Percentiles rank a stretch among this genome's conserved stretches.
These are phyloP conservation scores for Thomomys bottae DNA, from an alignment of 2,113 vertebrate genomes.

Conservation along the genomic window DNA sequence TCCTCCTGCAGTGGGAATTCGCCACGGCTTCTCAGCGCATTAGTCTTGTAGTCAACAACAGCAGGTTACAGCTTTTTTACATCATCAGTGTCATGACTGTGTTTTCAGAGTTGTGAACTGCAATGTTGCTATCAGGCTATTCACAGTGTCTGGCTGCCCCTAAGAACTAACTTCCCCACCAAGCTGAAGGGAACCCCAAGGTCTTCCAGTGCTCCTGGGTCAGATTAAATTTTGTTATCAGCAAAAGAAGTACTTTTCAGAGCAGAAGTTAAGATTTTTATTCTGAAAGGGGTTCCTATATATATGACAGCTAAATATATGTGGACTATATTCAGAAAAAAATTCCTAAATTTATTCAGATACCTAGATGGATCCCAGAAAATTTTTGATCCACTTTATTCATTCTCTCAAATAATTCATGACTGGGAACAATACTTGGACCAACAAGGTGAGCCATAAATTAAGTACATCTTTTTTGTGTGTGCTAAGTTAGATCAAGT, in stretches of 20 bases:
- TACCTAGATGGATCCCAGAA: background rate
- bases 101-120: slow-evolving; percentile 5
- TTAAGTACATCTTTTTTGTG: background rate
- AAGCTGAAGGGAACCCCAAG: background rate
- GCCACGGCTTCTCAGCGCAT: background rate
- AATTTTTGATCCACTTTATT: background rate
- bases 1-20: background rate
- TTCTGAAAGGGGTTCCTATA: slow-evolving; percentile 13
- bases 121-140: background rate
- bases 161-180: background rate
- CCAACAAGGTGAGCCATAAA: background rate
- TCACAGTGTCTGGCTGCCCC: background rate
- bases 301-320: background rate
- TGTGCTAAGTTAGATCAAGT: background rate
- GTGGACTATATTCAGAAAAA: background rate
- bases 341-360: slow-evolving; percentile 17
- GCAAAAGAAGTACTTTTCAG: slow-evolving; percentile 7
- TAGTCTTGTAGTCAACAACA: background rate
- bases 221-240: background rate
- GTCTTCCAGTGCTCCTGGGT: background rate
- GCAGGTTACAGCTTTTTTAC: background rate
- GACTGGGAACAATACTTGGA: background rate
- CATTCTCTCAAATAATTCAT: background rate
- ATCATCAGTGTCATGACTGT: background rate
- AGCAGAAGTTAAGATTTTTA: slow-evolving; percentile 1